Conservation (phyloP, 2,113 vertebrate species). For the Recurvirostra avosetta region DNA sequence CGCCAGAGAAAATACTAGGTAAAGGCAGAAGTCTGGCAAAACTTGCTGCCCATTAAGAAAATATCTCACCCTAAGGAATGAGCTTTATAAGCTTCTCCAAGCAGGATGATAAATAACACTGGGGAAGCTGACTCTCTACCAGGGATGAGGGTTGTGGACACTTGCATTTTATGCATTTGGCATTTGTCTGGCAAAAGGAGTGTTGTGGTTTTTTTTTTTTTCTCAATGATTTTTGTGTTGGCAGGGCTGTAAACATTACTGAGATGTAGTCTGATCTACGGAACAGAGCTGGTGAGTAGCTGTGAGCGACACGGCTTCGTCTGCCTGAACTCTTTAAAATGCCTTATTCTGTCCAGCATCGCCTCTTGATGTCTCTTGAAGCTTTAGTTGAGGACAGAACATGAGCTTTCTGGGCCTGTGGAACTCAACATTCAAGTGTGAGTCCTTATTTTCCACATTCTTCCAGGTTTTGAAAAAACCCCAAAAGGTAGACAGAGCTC, state of each 20-base stretch:
- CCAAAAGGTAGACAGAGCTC: neutral
- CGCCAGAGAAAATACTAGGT: neutral
- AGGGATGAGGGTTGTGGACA: neutral
- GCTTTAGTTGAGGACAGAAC: neutral
- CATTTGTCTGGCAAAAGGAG: neutral
- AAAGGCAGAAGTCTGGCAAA: neutral
- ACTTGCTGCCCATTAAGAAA: neutral
- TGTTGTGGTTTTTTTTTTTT: neutral
- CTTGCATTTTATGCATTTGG: neutral
- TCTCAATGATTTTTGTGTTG: neutral
- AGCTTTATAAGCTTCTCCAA: neutral
- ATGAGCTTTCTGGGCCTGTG: neutral
- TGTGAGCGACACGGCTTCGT: neutral
- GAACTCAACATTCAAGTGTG: neutral
- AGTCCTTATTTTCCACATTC: neutral
- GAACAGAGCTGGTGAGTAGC: neutral
- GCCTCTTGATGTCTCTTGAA: rapidly evolving
- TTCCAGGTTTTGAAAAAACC: neutral
- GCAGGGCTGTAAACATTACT: neutral
- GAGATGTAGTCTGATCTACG: neutral
- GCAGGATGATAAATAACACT: neutral
- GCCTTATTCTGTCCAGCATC: neutral
- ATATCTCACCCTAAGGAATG: neutral
- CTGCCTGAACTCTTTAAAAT: neutral
- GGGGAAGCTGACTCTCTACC: neutral